These are phyloP conservation scores for Pseudopodoces humilis DNA, from an alignment of 2,113 vertebrate species.

Conservation along the genomic window DNA sequence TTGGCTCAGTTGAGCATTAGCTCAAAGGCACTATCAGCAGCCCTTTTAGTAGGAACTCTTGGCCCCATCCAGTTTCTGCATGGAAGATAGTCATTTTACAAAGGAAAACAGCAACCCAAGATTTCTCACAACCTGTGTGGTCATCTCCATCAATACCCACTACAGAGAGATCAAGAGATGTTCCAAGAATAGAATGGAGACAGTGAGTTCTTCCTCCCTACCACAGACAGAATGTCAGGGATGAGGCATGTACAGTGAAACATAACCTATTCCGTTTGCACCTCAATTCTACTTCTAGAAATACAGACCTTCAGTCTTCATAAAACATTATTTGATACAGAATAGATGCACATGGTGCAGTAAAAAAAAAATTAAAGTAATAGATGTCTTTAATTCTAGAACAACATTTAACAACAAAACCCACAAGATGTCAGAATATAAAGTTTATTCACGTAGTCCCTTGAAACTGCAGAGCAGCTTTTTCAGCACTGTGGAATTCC, in stretches of 20 bases:
- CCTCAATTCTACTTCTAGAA: neutral
- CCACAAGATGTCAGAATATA: neutral
- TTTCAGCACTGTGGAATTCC: neutral
- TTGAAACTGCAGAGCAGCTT: neutral
- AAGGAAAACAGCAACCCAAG: neutral
- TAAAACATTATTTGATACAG: neutral
- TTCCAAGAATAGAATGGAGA: neutral
- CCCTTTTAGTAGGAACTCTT: neutral
- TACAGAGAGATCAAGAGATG: neutral
- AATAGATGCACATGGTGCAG: neutral
- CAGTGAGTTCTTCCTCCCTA: neutral
- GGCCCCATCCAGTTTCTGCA: neutral
- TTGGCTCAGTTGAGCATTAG: neutral
- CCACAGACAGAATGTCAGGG: neutral
- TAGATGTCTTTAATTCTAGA: neutral
- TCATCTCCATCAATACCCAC: neutral
- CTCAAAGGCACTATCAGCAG: neutral
- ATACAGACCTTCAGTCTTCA: neutral
- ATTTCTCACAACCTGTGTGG: neutral
- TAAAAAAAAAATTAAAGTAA: neutral
- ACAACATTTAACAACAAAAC: neutral
- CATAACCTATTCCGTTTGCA: neutral
- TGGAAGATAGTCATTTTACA: neutral
- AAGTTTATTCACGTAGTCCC: neutral
- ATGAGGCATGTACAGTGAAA: neutral